Evolutionary conservation across 2,797 vertebrate species (phyloP).

Genomic region (Thripadectes ignobilis): DNA sequence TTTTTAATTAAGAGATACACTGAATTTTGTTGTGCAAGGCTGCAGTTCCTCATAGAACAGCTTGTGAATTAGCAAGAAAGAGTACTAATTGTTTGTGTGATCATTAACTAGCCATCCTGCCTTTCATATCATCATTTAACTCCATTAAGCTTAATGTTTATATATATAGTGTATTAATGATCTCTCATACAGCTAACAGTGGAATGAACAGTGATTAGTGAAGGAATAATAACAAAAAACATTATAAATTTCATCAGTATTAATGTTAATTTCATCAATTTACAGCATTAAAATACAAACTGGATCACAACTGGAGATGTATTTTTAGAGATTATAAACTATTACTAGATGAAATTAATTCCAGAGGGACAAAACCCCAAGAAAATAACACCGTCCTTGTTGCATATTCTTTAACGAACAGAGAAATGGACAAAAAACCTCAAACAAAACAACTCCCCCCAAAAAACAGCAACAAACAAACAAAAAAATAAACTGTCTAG

Average conservation of each 20-base stretch:
- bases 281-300: not conserved
- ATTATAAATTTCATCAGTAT: conserved; percentile 5
- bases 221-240: conserved; percentile 17
- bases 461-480: too few relatives aligned
- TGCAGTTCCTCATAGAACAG: conserved; percentile 13
- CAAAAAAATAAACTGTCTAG: not conserved
- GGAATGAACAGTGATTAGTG: conserved; percentile 20
- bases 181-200: not conserved
- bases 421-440: not conserved
- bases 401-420: not conserved
- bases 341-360: not conserved
- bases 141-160: conserved; percentile 49
- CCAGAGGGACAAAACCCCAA: not conserved
- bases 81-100: conserved; percentile 19
- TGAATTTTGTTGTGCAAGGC: conserved; percentile 20
- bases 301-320: not conserved
- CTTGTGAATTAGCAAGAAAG: conserved; percentile 41
- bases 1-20: conserved; percentile 2
- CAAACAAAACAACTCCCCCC: not conserved
- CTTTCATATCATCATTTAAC: conserved; percentile 41
- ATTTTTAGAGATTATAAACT: not conserved
- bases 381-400: not conserved
- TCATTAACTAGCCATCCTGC: conserved; percentile 22
- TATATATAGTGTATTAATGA: conserved; percentile 1
- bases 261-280: conserved; percentile 5